These are phyloP conservation scores for Leucophenga montana DNA, from an alignment of 2,888 invertebrate species.

Conservation along the genomic window DNA sequence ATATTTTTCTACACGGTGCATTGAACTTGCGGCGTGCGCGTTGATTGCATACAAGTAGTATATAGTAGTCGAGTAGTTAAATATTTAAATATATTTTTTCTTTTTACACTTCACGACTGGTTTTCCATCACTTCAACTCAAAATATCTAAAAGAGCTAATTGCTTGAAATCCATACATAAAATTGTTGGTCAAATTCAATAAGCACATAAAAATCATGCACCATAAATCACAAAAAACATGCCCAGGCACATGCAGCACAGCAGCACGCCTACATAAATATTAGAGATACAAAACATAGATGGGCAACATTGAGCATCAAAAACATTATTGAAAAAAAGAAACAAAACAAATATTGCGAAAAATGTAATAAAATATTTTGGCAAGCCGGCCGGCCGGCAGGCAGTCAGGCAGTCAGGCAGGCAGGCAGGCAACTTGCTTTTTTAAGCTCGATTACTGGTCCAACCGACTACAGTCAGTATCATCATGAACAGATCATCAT, in stretches of 20 bases:
- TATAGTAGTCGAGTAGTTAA: too few species aligned
- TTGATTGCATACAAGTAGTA: too few species aligned
- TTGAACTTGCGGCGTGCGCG: too few species aligned
- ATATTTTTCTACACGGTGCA: too few species aligned
- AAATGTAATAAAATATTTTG: slow-evolving; percentile 12
- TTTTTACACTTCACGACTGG: too few species aligned
- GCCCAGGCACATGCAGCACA: not conserved
- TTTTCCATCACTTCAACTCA: too few species aligned
- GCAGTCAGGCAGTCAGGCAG: too few species aligned
- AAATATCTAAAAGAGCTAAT: not conserved
- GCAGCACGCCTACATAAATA: too few species aligned
- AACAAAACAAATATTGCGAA: too few species aligned
- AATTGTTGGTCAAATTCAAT: slow-evolving; percentile 19
- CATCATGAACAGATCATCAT: slow-evolving; percentile 8
- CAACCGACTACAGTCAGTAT: not conserved
- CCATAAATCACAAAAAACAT: slow-evolving; percentile 23
- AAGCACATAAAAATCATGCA: slow-evolving; percentile 14
- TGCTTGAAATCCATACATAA: slow-evolving; percentile 5
- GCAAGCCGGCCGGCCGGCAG: not conserved
- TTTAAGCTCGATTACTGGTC: not conserved
- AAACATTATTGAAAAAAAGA: not conserved
- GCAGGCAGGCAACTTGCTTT: too few species aligned
- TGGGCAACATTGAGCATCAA: not conserved
- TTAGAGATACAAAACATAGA: not conserved
- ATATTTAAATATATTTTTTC: too few species aligned